Evolutionary conservation across 1,140 invertebrate genomes (phyloP), one percentile per base, ranked within the genome.

Genomic region (Leptopilina boulardi): DNA sequence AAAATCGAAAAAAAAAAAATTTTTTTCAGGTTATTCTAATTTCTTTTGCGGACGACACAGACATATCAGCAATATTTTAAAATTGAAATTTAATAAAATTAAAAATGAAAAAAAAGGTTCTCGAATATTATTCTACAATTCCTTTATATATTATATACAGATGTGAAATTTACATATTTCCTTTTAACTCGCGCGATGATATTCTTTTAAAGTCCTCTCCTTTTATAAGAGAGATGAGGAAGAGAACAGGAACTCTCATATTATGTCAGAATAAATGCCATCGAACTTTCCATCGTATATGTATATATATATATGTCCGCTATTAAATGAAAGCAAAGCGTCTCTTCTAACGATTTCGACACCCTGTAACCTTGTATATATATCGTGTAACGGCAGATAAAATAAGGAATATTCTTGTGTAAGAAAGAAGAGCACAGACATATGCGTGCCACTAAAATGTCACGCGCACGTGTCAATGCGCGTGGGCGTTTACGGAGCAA

Each of bases 311-410:
- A 34, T 59, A 21, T 66, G 59, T 34, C 59, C 23, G 59, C 59
- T 66, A 66, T 66, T 38, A 66, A 66, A 66, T 23, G 59, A 66
- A 66, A 66, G 23, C 59, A 66, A 38, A 66, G 26, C 23, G 59
- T 30, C 59, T 66, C 59, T n/a, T 38, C 3, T 66, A 23, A 66
- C n/a, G 23, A 66, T 66, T 66, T 66, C 59, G 26, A 66, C 59
- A 66, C 26, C 4, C 5, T 18, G 47, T 51, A 51, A 51, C 47
- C 47, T 66, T 66, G 23, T 66, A 38, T 38, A 38, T 38, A 38
- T 38, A 30, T 8, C 56, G 56, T 26, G 21, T 66, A 66, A 66
- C 59, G 59, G 59, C 26, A 15, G 59, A 66, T 66, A 30, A 66
- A 66, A 66, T 66, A 23, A 66, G 26, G 59, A 66, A 66, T 66